Base-by-base conservation (phyloP, 1,140 invertebrate genomes). In the Diabrotica undecimpunctata region DNA sequence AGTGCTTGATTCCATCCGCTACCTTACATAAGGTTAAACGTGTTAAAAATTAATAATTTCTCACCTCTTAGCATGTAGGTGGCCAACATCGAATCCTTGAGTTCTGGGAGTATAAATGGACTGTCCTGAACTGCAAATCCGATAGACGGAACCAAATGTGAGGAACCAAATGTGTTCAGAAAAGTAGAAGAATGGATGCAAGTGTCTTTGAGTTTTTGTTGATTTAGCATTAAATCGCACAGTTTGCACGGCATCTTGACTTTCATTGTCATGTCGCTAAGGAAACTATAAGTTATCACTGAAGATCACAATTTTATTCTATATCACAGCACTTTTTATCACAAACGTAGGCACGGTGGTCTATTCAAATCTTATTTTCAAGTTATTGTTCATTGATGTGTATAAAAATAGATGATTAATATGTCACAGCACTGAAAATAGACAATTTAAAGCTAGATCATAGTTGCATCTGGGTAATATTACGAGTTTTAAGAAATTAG, bases 71-170 rank as follows among this genome's bases (percentile, higher is more conserved):
- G 79, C 69, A 84, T 78, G 77, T 80, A 83, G 64, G 83, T 81
- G 62, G 82, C 80, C 61, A 84, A 72, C 81, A 84, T 83, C 79
- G 84, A 81, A 70, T 85, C 82, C 75, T 82, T 82, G 63, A 85
- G 77, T 66, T 82, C 82, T 14, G 82, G 81, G 62, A 71, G 36
- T 65, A 83, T 69, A 75, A 82, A 70, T 69, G 78, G 54, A 72
- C 70, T 62, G 74, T 79, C 67, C 71, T 74, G 71, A 65, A 75
- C 65, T 72, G 79, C 75, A 13, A 79, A 66, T 11, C 78, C 79
- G 12, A 80, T 58, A 72, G 78, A 73, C 72, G 76, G 70, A 72
- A 79, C 61, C 73, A 75, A 61, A 74, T 79, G 56, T 11, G 71
- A 58, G 25, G 25, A 25, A 25, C 25, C 25, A 25, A 25, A 25